phyloP scores from a whole-genome alignment of 2,113 vertebrate genomes.

The Chloropsis cyanopogon region DNA sequence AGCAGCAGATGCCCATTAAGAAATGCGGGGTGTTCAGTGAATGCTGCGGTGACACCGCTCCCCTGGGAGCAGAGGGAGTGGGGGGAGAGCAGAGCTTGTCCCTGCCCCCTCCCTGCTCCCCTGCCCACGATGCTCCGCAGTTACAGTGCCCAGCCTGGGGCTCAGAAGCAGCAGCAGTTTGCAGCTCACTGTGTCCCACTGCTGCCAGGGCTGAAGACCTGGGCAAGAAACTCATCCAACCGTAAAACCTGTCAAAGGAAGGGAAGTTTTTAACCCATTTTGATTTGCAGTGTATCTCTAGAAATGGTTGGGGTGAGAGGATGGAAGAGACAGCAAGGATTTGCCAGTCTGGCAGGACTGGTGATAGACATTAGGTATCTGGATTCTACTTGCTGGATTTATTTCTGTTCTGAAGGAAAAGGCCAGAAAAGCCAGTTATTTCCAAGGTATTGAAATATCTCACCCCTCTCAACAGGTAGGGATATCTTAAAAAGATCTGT shows the following conservation, averaged over 20 bases:
- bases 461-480: neutral
- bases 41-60: neutral
- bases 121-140: neutral
- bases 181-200: neutral
- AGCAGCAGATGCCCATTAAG: neutral
- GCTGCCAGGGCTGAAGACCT: neutral
- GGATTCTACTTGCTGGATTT: neutral
- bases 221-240: neutral
- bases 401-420: neutral
- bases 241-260: neutral
- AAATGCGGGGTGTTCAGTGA: rapidly evolving
- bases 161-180: neutral
- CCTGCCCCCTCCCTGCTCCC: neutral
- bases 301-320: neutral
- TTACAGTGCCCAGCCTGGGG: rapidly evolving
- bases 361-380: neutral
- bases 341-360: neutral
- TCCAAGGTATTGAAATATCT: neutral
- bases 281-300: neutral
- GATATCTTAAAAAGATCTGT: neutral
- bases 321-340: neutral
- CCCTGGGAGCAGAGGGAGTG: neutral
- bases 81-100: neutral
- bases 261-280: neutral
- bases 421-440: neutral